Evolutionary conservation across 2,113 vertebrate genomes (phyloP).

Genomic region (Megalops atlanticus): DNA sequence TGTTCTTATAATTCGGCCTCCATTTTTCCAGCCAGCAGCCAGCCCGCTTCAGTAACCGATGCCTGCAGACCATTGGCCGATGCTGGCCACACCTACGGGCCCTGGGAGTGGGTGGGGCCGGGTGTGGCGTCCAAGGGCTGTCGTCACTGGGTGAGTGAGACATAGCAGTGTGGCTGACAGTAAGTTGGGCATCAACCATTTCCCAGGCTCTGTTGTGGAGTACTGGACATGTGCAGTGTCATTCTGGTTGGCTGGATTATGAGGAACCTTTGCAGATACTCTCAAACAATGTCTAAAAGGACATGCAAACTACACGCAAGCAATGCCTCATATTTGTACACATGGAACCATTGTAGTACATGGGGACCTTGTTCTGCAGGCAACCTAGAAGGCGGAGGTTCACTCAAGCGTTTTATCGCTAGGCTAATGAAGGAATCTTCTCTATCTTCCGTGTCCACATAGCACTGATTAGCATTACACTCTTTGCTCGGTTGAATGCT

Average conservation of each 20-base stretch:
- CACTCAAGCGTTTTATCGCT: no score
- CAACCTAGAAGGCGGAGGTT: no score
- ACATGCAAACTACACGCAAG: not conserved
- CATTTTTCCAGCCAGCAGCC: constrained; percentile 86
- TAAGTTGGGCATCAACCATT: not conserved
- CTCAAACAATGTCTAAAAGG: not conserved
- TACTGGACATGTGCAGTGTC: not conserved
- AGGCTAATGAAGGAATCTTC: not conserved
- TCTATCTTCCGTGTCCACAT: not conserved
- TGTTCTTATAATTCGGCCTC: not conserved
- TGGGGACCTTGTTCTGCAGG: no score
- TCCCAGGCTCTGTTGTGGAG: not conserved
- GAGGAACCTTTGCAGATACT: not conserved
- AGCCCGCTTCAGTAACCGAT: constrained; percentile 94
- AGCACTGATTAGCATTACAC: not conserved
- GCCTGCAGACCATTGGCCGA: constrained; percentile 95
- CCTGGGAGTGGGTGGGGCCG: constrained; percentile 91
- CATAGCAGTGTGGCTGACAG: not conserved
- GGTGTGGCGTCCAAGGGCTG: constrained; percentile 93
- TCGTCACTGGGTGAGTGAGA: constrained; percentile 84
- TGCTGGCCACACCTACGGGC: constrained; percentile 97
- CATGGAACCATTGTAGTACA: no score
- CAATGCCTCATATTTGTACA: no score
- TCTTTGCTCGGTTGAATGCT: no score
- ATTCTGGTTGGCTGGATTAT: not conserved